Base-by-base conservation (phyloP, 1,140 invertebrate species). In the Sycophila sp. region DNA sequence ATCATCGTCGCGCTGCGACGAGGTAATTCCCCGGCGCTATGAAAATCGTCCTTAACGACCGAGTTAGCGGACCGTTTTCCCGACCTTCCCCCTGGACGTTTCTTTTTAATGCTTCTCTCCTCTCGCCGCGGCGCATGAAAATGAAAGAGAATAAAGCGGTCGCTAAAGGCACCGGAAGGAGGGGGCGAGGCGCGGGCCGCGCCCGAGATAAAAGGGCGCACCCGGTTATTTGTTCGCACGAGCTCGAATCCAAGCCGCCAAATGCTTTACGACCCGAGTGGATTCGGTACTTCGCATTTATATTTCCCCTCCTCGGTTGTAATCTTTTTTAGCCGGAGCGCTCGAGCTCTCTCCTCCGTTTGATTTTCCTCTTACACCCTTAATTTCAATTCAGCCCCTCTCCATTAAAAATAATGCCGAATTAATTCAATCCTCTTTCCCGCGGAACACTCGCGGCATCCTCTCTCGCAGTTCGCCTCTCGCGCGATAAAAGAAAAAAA, bases 31-130 rank as follows among this genome's bases (percentile, higher is more conserved):
- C 72, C 51, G 70, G 51, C 28, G 69, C 73, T 69, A 73, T 73
- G 75, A 73, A 76, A 76, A 76, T 76, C 71, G 71, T 56, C 68
- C 74, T 66, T 73, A 71, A 73, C 74, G 66, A 75, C 60, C 70
- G 62, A 71, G 36, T 65, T 69, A 53, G 66, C 66, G 66, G 59
- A 53, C 67, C 40, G n/a, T 63, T 63, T 68, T 36, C 45, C 30
- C 55, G 22, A 47, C 49, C 30, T 45, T 6, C 3, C 38, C 51
- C 58, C 19, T 13, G 15, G 8, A 28, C 65, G 36, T 19, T 47
- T 32, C 58, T 28, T 56, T 17, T 58, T 58, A 45, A 56, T 45
- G 51, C 24, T 49, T n/a, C 38, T 53, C 59, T 68, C 53, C 36
- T 36, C 28, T 15, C 11, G 47, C 32, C 30, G 51, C 30, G 28